Base-by-base conservation (phyloP, 1,140 invertebrate genomes). In the Drosophila tristis region DNA sequence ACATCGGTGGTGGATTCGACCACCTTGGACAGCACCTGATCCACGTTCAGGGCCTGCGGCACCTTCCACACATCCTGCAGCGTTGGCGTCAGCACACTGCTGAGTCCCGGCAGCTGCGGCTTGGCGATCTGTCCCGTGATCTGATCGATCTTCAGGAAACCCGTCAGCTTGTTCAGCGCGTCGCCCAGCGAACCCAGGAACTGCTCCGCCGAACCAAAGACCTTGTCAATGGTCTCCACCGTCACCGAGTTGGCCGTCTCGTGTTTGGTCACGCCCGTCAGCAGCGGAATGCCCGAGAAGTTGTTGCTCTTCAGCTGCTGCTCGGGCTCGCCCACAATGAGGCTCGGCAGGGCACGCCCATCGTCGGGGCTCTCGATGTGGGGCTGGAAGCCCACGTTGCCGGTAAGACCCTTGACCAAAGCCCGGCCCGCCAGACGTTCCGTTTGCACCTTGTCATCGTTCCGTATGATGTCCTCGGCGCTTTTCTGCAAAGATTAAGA, bases 221-320 rank as follows among this genome's bases (percentile, higher is more conserved):
- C 78, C 2, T 78, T 74, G 5, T 90, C 76, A 2, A 92, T 54
- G 0, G 64, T 76, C 9, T 91, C 77, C 26, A 91, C 66, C 0
- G 72, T 62, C 43, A 92, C 74, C 0, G 84, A 74, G 49, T 92
- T 92, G 16, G 94, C 94, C 0, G 95, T 96, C 91, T 96, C 96
- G 44, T 96, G 94, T 26, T 94, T 95, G 2, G 94, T 94, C 2
- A 96, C 95, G 3, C 96, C 96, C 0, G 94, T 96, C 0, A 96
- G 92, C 57, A 96, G 78, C 0, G 96, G 95, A 20, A 95, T 93
- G 0, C 93, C 92, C 11, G 94, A 94, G 64, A 93, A 92, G 13
- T 93, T 86, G 13, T 92, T 92, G 5, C 92, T 90, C 35, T 93
- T 92, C n/a, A 96, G 74, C 11, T 94, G 93, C 15, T 94, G 85